These are phyloP conservation scores for Leucozona laternaria DNA, from an alignment of 2,888 invertebrate genomes.

Conservation along the genomic window DNA sequence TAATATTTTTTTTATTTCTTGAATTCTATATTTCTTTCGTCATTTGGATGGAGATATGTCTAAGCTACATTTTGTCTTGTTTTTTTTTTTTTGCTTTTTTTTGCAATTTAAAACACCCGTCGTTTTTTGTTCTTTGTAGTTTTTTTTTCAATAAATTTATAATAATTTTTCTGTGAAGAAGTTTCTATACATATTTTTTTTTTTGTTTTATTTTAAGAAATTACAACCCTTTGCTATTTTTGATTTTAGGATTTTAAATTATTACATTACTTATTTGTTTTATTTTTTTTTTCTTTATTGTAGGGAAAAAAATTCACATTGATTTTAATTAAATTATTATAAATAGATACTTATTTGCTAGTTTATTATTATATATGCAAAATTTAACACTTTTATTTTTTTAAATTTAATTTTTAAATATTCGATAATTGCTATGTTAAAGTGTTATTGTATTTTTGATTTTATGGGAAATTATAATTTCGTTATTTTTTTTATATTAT, in stretches of 20 bases:
- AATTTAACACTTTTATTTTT: background rate
- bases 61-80: conserved; percentile 63
- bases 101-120: conserved; percentile 4
- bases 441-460: conserved; percentile 24
- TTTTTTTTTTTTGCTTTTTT: conserved; percentile 1
- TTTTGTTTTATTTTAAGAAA: conserved; percentile 35
- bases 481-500: background rate
- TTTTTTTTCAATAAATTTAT: conserved; percentile 31
- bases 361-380: conserved; percentile 1
- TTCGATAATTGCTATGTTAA: conserved; percentile 23
- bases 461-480: conserved; percentile 53
- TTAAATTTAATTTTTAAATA: background rate
- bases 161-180: conserved; percentile 33
- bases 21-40: conserved; percentile 38
- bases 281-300: background rate
- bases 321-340: background rate
- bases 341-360: background rate
- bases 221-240: conserved; percentile 63
- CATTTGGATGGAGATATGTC: conserved; percentile 73
- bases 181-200: conserved; percentile 21
- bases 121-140: background rate
- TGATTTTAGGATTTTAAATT: conserved; percentile 25
- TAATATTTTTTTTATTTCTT: conserved; percentile 34
- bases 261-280: background rate
- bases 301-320: conserved; percentile 18